phyloP scores from a whole-genome alignment of 2,113 vertebrate species.

The Bufo gargarizans region DNA sequence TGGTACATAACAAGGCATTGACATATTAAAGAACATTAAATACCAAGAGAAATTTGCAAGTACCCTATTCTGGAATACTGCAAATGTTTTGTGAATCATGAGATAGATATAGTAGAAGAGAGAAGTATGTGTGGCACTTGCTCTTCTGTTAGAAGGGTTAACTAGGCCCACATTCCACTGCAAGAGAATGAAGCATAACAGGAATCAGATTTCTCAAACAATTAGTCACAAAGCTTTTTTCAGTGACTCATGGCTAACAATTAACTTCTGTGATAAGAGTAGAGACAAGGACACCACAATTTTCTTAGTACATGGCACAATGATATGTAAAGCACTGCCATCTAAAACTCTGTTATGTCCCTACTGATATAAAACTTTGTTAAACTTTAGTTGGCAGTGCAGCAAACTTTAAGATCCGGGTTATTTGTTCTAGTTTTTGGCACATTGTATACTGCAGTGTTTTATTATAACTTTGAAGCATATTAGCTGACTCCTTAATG shows the following conservation, averaged over 20 bases:
- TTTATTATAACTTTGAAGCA: not conserved
- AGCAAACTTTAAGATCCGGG: not conserved
- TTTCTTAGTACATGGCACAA: not conserved
- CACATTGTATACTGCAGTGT: not conserved
- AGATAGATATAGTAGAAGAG: not conserved
- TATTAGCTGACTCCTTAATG: not conserved
- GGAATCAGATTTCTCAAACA: constrained; percentile 41
- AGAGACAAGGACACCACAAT: not conserved
- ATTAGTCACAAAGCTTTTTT: constrained; percentile 25
- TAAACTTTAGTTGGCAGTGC: not conserved
- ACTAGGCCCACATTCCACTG: constrained; percentile 34
- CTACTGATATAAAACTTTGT: not conserved
- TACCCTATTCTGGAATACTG: too few species aligned
- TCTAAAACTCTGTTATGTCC: not conserved
- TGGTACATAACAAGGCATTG: too few species aligned
- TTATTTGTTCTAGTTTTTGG: not conserved
- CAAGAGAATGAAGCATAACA: constrained; percentile 44
- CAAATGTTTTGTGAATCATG: not conserved
- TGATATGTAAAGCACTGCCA: not conserved
- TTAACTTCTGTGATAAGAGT: constrained; percentile 16
- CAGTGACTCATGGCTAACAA: constrained; percentile 41
- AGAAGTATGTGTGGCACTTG: not conserved
- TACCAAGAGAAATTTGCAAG: too few species aligned
- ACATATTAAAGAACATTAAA: too few species aligned
- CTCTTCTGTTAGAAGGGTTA: not conserved